Percentiles rank a stretch among this genome's conserved stretches.
phyloP scores from a whole-genome alignment of 2,797 vertebrate species.

The Catostomus latipinnis region DNA sequence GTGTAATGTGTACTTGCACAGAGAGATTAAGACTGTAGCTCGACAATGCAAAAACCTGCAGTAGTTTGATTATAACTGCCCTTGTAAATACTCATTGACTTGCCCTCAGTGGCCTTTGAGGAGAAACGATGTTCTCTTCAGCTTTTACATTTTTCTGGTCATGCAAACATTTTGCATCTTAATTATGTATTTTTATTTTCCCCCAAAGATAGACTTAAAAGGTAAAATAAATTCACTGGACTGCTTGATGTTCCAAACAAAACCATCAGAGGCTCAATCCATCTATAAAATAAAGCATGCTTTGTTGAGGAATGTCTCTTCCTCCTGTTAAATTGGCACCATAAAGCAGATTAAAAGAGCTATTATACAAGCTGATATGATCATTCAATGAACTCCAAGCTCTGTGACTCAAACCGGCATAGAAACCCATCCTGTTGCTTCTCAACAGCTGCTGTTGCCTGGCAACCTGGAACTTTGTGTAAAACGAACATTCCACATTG shows the following conservation, averaged over 20 bases:
- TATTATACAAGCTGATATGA: conserved; percentile 26
- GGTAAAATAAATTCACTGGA: not conserved
- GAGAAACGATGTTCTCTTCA: too few relatives aligned
- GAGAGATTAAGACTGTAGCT: too few relatives aligned
- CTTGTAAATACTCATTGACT: not conserved
- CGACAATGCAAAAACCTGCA: too few relatives aligned
- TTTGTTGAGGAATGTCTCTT: conserved; percentile 43
- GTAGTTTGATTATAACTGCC: too few relatives aligned
- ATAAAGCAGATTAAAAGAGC: conserved; percentile 17
- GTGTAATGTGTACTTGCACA: too few relatives aligned
- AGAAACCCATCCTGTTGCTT: conserved; percentile 44
- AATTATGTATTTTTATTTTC: conserved; percentile 5
- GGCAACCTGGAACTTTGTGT: conserved; percentile 44
- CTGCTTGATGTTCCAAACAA: conserved; percentile 5
- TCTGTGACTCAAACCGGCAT: conserved; percentile 47
- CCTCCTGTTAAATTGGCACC: conserved; percentile 7
- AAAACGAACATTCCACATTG: conserved; percentile 51
- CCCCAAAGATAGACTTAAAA: not conserved
- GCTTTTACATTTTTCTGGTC: too few relatives aligned
- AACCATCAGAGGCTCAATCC: conserved; percentile 20
- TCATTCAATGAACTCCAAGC: conserved; percentile 26
- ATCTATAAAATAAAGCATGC: conserved; percentile 27
- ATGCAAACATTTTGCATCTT: not conserved
- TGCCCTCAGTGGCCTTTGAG: not conserved
- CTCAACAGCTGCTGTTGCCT: conserved; percentile 57